Conservation (phyloP, 2,113 vertebrate species). For the Charadrius vociferus region DNA sequence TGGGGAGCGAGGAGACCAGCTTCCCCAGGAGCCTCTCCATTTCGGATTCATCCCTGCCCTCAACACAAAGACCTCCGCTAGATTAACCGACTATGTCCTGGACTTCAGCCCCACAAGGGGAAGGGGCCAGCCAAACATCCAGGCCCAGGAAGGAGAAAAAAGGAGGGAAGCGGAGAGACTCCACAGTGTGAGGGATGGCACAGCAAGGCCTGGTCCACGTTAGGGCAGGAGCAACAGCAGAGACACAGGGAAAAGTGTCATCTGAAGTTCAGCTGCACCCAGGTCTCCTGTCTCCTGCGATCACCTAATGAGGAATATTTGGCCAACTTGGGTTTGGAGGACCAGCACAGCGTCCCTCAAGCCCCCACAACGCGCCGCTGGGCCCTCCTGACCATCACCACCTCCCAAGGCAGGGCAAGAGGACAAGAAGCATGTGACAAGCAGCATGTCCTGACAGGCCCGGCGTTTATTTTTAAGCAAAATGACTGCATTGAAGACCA, state of each 20-base stretch:
- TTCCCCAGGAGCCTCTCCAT: not conserved
- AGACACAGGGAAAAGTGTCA: accelerated
- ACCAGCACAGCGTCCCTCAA: not conserved
- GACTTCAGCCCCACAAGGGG: not conserved
- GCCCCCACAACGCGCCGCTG: accelerated
- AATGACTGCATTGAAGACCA: not conserved
- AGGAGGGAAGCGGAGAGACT: not conserved
- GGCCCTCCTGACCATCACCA: not conserved
- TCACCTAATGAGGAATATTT: not conserved
- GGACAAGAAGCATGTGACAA: too few species aligned
- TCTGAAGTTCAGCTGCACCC: too few species aligned
- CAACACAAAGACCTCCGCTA: not conserved
- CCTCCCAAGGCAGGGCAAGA: not conserved
- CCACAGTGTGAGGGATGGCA: not conserved
- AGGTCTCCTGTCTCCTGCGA: not conserved
- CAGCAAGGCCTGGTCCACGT: not conserved
- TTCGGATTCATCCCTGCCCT: not conserved
- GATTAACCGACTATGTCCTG: accelerated
- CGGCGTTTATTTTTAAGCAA: not conserved
- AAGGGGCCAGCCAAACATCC: not conserved
- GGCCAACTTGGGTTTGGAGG: not conserved
- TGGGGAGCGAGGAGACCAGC: not conserved
- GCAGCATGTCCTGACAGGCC: accelerated
- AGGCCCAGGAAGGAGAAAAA: not conserved
- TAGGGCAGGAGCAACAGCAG: not conserved